Conservation (phyloP, 1,140 invertebrate genomes). For the Dysdera silvatica region DNA sequence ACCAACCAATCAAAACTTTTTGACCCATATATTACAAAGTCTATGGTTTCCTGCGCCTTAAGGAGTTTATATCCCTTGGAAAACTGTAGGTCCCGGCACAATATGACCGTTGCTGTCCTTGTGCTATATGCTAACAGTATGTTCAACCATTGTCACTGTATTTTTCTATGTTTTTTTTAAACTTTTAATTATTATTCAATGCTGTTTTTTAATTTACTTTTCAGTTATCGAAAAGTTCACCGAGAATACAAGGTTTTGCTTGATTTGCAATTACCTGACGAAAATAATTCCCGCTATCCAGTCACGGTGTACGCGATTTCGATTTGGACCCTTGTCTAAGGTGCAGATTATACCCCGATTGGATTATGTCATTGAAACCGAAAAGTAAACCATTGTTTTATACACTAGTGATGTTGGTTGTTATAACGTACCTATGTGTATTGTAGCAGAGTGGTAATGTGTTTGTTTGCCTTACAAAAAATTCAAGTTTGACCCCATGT, state of each 20-base stretch:
- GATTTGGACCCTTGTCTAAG: slow-evolving; percentile 80
- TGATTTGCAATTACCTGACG: slow-evolving; percentile 97
- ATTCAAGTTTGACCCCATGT: not conserved
- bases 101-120: too few relatives aligned
- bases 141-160: too few relatives aligned
- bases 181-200: not conserved
- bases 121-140: too few relatives aligned
- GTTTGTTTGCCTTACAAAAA: too few relatives aligned
- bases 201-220: slow-evolving; percentile 37
- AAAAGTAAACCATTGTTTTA: slow-evolving; percentile 51
- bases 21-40: too few relatives aligned
- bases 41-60: too few relatives aligned
- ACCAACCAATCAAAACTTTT: too few relatives aligned
- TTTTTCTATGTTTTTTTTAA: too few relatives aligned
- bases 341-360: slow-evolving; percentile 86
- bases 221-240: slow-evolving; percentile 97
- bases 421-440: too few relatives aligned
- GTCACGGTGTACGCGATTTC: slow-evolving; percentile 92
- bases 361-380: slow-evolving; percentile 70
- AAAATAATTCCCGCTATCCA: slow-evolving; percentile 98
- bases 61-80: too few relatives aligned
- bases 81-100: too few relatives aligned
- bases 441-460: too few relatives aligned
- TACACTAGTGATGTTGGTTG: slow-evolving; percentile 11
- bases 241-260: slow-evolving; percentile 94